Conservation (phyloP, 1,140 invertebrate species). For the Hesperophylax magnus region DNA sequence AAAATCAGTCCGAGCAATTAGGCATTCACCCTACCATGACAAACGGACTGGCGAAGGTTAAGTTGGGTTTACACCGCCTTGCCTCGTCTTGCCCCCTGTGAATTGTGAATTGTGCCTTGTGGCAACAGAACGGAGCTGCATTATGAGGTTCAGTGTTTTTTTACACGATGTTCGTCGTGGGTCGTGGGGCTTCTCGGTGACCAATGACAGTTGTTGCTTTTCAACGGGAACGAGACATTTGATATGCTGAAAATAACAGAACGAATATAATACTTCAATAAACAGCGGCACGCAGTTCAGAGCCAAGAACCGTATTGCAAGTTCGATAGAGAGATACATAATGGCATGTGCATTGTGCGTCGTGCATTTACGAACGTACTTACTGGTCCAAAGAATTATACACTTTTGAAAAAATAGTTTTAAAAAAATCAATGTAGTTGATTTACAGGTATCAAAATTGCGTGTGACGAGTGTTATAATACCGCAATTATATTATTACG, state of each 20-base stretch:
- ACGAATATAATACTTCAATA: slow-evolving; percentile 53
- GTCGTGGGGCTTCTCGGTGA: slow-evolving; percentile 51
- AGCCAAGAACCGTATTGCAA: slow-evolving; percentile 34
- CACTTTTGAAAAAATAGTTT: too few relatives aligned
- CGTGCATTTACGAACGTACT: too few relatives aligned
- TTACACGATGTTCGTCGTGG: not conserved
- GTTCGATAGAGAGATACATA: not conserved
- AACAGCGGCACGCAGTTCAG: slow-evolving; percentile 14
- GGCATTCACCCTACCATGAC: slow-evolving; percentile 15
- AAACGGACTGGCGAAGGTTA: slow-evolving; percentile 12
- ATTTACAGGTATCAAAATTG: too few relatives aligned
- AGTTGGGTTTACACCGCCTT: not conserved
- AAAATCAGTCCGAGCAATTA: slow-evolving; percentile 19
- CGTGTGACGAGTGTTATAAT: too few relatives aligned
- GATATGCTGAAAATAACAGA: slow-evolving; percentile 52
- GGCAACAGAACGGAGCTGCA: not conserved
- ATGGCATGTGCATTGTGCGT: too few relatives aligned
- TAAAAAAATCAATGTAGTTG: too few relatives aligned
- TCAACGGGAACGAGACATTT: slow-evolving; percentile 47
- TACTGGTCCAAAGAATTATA: too few relatives aligned
- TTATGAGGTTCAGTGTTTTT: not conserved
- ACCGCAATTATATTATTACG: too few relatives aligned
- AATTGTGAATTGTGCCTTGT: not conserved
- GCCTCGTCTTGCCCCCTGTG: not conserved
- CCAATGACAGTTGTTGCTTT: slow-evolving; percentile 56